A percentile compares a stretch with the other conserved stretches of the same genome.
Conservation (phyloP, 2,797 vertebrate genomes). For the Lycodopsis pacificus region DNA sequence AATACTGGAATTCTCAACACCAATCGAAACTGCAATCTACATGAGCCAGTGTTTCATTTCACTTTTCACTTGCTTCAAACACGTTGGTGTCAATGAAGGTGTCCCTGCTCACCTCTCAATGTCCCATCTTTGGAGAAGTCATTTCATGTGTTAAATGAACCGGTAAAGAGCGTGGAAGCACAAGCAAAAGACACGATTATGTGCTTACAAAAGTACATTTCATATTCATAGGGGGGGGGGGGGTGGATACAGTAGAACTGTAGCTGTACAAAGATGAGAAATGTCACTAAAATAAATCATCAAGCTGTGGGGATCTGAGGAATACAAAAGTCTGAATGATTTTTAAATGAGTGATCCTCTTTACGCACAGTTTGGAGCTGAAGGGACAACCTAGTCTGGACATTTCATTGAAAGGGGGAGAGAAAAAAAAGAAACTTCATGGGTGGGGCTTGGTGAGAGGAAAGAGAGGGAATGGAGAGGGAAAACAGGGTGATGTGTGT, state of each 20-base stretch:
- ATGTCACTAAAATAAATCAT: not conserved
- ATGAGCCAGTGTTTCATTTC: not conserved
- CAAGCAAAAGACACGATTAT: not conserved
- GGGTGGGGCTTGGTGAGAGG: constrained; percentile 82
- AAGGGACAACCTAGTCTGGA: constrained; percentile 38
- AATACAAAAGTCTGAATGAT: not conserved
- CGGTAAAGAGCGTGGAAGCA: constrained; percentile 5
- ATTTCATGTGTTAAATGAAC: constrained; percentile 35
- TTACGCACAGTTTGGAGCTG: constrained; percentile 26
- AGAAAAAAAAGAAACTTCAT: constrained; percentile 60
- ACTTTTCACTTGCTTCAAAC: constrained; percentile 13
- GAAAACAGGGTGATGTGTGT: constrained; percentile 74
- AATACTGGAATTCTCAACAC: too few relatives aligned
- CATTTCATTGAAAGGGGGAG: constrained; percentile 55
- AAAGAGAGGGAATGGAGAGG: constrained; percentile 75
- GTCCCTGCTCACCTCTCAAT: constrained; percentile 14
- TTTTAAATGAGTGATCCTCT: constrained; percentile 7
- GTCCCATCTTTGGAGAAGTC: constrained; percentile 23
- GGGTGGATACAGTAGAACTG: not conserved
- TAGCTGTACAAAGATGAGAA: not conserved
- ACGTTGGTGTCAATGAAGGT: constrained; percentile 16
- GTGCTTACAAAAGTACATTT: constrained; percentile 2
- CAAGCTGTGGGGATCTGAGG: not conserved
- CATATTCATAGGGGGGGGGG: not conserved
- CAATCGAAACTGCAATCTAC: not conserved